These are phyloP conservation scores for Osmoderma eremita DNA, from an alignment of 2,888 invertebrate species.

Conservation along the genomic window DNA sequence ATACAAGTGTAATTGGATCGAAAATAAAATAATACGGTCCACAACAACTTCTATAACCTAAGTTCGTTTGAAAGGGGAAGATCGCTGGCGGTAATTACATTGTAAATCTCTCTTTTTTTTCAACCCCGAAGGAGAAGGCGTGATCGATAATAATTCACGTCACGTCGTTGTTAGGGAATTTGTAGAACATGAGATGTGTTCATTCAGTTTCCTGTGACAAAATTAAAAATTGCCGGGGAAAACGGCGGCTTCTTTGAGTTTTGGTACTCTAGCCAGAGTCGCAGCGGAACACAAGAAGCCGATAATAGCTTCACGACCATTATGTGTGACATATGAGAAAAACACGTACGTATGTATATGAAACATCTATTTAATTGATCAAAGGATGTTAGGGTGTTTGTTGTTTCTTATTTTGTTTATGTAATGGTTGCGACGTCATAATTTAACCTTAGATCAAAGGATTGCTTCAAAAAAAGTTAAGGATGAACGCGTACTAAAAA, in stretches of 20 bases:
- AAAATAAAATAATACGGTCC: not conserved
- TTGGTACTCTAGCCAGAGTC: not conserved
- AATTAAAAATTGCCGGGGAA: conserved; percentile 52
- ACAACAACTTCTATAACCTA: not conserved
- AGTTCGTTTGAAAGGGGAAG: not conserved
- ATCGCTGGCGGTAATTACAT: not conserved
- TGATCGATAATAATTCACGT: conserved; percentile 29
- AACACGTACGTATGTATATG: too few relatives aligned
- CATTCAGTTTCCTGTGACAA: conserved; percentile 52
- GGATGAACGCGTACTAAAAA: too few relatives aligned
- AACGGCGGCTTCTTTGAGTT: conserved; percentile 38
- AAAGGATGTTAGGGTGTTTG: too few relatives aligned
- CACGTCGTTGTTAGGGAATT: conserved; percentile 13
- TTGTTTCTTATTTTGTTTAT: too few relatives aligned
- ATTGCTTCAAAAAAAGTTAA: too few relatives aligned
- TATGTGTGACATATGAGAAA: too few relatives aligned
- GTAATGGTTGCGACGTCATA: too few relatives aligned
- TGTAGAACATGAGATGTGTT: conserved; percentile 36
- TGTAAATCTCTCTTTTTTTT: not conserved
- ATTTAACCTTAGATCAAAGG: too few relatives aligned
- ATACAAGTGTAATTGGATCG: too few relatives aligned
- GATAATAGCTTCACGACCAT: conserved; percentile 13
- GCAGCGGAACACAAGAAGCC: not conserved
- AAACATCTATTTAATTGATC: too few relatives aligned
- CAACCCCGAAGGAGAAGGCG: conserved; percentile 5